Evolutionary conservation across 1,140 invertebrate genomes (phyloP), one percentile per base, ranked within the genome.

Genomic region (Scaptodrosophila lebanonensis): DNA sequence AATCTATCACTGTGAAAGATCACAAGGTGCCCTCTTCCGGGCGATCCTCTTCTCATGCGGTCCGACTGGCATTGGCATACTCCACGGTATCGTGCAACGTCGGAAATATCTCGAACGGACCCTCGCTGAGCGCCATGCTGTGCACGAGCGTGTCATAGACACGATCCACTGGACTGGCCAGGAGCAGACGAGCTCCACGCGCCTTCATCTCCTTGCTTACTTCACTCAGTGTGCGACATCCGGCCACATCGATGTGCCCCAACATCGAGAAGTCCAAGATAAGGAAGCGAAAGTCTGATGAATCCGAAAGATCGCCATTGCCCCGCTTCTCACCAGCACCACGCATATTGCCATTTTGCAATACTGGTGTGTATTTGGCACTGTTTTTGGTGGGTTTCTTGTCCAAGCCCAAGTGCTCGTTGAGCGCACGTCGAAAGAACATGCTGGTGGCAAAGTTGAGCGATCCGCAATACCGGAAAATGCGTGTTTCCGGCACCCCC

Each of bases 81-180:
- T 85, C 68, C 20, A 87, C 86, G 36, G 85, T 83, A 45, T 87
- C 85, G 47, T 87, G 84, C 12, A 87, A 40, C 3, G 86, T 84
- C 17, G 85, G 73, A 50, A 85, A 86, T 33, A 86, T 77, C 50
- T 84, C 82, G 30, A 86, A 86, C 3, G 83, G 73, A 11, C 85
- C 85, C 15, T 86, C 77, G 13, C 85, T 77, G 3, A 87, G 62
- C 8, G 68, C 70, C 82, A 83, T 79, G 20, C 85, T 84, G 42
- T 86, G 85, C 20, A 85, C 65, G 13, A 87, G 43, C 7, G 84
- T 75, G 22, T 87, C 86, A 50, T 86, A 86, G 1, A 87, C 85
- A 3, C 85, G 65, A 70, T 87, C 86, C 17, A 75, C 59, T 8
- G 86, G 85, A 25, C 58, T 70, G 13, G 84, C 68, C 22, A 87